phyloP scores from a whole-genome alignment of 2,797 vertebrate genomes.

The Eulemur albifrons region DNA sequence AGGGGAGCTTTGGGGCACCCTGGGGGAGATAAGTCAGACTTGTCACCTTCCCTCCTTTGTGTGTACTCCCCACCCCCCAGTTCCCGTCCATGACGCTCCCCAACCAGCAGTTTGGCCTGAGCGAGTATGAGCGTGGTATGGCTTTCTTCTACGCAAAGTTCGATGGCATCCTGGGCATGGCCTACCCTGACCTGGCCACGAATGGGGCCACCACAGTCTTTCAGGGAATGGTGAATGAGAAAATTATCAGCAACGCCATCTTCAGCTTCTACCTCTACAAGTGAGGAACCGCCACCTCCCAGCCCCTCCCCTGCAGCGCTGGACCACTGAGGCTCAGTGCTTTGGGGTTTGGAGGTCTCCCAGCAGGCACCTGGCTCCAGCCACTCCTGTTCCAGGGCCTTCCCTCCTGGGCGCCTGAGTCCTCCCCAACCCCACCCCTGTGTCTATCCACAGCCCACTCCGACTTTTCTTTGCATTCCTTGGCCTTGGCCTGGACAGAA shows the following conservation, averaged over 20 bases:
- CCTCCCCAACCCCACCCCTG: background rate
- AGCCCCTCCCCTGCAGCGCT: too few species aligned
- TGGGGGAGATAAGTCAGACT: background rate
- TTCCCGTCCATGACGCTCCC: constrained; percentile 79
- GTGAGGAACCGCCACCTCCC: constrained; percentile 58
- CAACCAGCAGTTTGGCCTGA: constrained; percentile 86
- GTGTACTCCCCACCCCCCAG: constrained; percentile 56
- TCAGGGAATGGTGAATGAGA: constrained; percentile 84
- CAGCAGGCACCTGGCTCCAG: background rate
- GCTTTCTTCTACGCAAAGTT: constrained; percentile 80
- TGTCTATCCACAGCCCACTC: background rate
- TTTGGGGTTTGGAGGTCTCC: background rate
- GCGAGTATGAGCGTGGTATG: constrained; percentile 78
- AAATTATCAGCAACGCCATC: constrained; percentile 81
- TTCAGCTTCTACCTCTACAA: constrained; percentile 86
- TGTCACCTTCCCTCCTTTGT: background rate
- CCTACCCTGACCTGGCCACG: constrained; percentile 81
- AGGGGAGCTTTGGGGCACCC: background rate
- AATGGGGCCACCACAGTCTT: constrained; percentile 81
- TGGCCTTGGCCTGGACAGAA: background rate
- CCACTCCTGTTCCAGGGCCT: background rate
- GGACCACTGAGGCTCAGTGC: background rate
- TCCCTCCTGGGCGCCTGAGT: background rate
- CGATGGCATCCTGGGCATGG: constrained; percentile 87
- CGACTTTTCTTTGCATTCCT: background rate